These are phyloP conservation scores for Onychomys leucogaster DNA, from an alignment of 2,797 vertebrate species.

Conservation along the genomic window DNA sequence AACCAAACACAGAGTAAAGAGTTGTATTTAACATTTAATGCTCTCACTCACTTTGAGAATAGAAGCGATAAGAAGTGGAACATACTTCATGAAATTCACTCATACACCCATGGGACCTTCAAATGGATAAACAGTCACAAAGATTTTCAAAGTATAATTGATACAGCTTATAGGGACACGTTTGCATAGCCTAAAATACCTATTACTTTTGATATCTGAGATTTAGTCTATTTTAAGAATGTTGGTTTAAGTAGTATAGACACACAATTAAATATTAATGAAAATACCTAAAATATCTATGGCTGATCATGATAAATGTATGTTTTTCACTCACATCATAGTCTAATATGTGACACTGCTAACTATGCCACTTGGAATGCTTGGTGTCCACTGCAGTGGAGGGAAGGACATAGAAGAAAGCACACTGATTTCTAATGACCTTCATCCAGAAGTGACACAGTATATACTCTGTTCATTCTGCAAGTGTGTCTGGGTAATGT, in stretches of 20 bases:
- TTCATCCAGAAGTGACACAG: background rate
- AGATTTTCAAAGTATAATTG: conserved; percentile 49
- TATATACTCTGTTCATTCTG: background rate
- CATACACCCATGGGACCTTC: background rate
- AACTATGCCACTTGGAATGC: background rate
- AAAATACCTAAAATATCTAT: conserved; percentile 22
- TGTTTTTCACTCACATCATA: conserved; percentile 1
- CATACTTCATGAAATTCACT: conserved; percentile 14
- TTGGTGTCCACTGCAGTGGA: background rate
- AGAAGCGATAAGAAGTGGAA: conserved; percentile 11
- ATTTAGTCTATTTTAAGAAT: conserved; percentile 43
- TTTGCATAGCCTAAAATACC: background rate
- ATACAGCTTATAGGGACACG: background rate
- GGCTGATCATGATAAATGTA: background rate
- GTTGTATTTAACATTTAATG: conserved; percentile 26
- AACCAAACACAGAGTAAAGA: background rate
- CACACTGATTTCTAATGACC: background rate
- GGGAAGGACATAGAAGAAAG: background rate
- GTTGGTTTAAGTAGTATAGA: conserved; percentile 33
- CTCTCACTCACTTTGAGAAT: conserved; percentile 23
- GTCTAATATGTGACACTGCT: background rate
- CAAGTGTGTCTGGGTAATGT: background rate
- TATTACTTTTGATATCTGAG: conserved; percentile 46
- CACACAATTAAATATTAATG: conserved; percentile 45
- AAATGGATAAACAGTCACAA: conserved; percentile 35